These are phyloP conservation scores for Nyctibius bracteatus DNA, from an alignment of 2,113 vertebrate genomes.

Conservation along the genomic window DNA sequence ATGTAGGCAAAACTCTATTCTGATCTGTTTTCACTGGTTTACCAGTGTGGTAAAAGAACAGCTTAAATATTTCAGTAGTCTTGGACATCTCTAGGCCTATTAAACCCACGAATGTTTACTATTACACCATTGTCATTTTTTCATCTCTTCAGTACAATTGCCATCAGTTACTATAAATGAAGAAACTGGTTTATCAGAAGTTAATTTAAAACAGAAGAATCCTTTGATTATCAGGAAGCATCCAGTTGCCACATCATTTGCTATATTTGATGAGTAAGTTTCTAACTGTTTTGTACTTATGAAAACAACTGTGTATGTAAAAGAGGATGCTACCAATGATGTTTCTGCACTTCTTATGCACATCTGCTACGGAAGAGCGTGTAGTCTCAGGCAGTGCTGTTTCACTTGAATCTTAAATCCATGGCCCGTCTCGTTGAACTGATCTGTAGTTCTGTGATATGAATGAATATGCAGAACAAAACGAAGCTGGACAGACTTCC, in stretches of 20 bases:
- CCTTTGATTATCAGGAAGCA: constrained; percentile 81
- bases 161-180: constrained; percentile 84
- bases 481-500: not conserved
- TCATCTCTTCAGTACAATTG: constrained; percentile 78
- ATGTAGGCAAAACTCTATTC: not conserved
- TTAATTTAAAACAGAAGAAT: constrained; percentile 81
- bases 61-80: not conserved
- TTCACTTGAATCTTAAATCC: not conserved
- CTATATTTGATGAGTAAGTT: constrained; percentile 92
- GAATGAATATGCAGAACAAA: not conserved
- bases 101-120: not conserved
- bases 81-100: not conserved
- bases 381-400: not conserved
- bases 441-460: not conserved
- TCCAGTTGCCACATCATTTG: constrained; percentile 87
- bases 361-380: not conserved
- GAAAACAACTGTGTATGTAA: not conserved
- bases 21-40: not conserved
- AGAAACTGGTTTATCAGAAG: constrained; percentile 85
- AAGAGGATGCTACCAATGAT: not conserved
- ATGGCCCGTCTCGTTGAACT: not conserved
- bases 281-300: not conserved
- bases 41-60: not conserved
- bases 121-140: not conserved
- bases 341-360: not conserved